Percentiles rank a stretch among this genome's conserved stretches.
phyloP scores from a whole-genome alignment of 2,888 invertebrate species.

The Caenorhabditis sp. region DNA sequence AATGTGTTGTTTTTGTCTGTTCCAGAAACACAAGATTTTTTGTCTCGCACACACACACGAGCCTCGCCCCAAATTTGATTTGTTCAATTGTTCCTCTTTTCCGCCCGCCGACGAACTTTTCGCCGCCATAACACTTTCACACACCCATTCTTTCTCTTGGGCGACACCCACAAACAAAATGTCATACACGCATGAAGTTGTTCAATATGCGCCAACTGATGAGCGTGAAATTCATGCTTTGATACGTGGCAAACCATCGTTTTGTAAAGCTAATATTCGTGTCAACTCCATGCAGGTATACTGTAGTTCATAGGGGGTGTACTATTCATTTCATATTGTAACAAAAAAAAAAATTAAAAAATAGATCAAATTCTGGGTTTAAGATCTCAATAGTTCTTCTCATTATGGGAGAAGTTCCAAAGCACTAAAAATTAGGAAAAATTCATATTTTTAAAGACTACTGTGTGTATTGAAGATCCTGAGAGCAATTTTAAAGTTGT shows the following conservation, averaged over 20 bases:
- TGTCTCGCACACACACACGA: not conserved
- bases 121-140: too few species aligned
- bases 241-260: conserved; percentile 39
- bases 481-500: too few species aligned
- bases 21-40: not conserved
- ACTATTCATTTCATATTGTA: not conserved
- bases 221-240: conserved; percentile 38
- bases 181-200: conserved; percentile 39
- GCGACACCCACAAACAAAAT: not conserved
- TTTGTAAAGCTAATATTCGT: conserved; percentile 42
- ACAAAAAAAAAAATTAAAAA: not conserved
- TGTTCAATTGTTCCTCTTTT: not conserved
- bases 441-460: too few species aligned
- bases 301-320: not conserved
- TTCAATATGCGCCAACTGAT: conserved; percentile 36
- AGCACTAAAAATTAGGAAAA: too few species aligned
- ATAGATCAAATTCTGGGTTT: too few species aligned
- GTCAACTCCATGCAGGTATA: conserved; percentile 36
- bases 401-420: too few species aligned
- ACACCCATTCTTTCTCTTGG: too few species aligned
- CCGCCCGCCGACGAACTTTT: not conserved
- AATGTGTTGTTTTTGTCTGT: conserved; percentile 8
- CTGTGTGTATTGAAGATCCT: too few species aligned
- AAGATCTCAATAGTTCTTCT: too few species aligned
- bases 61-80: not conserved